These are phyloP conservation scores for Neodiprion fabricii DNA, from an alignment of 1,140 invertebrate genomes.

Conservation along the genomic window DNA sequence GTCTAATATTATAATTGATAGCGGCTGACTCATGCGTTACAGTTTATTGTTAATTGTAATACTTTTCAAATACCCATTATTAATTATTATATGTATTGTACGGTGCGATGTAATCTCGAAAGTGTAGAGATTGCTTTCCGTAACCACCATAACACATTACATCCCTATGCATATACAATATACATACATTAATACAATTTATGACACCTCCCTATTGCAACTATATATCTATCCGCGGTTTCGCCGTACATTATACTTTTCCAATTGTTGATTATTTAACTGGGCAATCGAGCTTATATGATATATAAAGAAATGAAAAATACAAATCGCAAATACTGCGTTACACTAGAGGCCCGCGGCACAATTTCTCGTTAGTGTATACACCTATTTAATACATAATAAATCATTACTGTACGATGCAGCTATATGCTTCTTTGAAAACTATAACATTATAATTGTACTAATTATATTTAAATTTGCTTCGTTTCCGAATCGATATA, in stretches of 20 bases:
- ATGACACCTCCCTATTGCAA: not conserved
- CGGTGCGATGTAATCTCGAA: not conserved
- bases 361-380: not conserved
- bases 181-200: not conserved
- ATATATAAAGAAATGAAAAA: not conserved
- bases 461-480: too few species aligned
- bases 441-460: too few species aligned
- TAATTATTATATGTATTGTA: too few species aligned
- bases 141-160: constrained; percentile 3
- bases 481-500: too few species aligned
- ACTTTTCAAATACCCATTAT: not conserved
- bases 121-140: not conserved
- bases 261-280: not conserved
- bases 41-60: not conserved
- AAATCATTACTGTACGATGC: not conserved
- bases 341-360: not conserved
- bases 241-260: not conserved
- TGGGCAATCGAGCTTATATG: not conserved
- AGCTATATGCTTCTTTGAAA: too few species aligned
- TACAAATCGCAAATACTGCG: not conserved
- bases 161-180: not conserved
- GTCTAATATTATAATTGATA: too few species aligned
- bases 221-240: constrained; percentile 1
- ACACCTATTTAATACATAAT: too few species aligned
- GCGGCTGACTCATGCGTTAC: not conserved